These are phyloP conservation scores for Hydractinia symbiolongicarpus DNA, from an alignment of 30 jellyfish, hydroid and myxozoan species.

Conservation along the genomic window DNA sequence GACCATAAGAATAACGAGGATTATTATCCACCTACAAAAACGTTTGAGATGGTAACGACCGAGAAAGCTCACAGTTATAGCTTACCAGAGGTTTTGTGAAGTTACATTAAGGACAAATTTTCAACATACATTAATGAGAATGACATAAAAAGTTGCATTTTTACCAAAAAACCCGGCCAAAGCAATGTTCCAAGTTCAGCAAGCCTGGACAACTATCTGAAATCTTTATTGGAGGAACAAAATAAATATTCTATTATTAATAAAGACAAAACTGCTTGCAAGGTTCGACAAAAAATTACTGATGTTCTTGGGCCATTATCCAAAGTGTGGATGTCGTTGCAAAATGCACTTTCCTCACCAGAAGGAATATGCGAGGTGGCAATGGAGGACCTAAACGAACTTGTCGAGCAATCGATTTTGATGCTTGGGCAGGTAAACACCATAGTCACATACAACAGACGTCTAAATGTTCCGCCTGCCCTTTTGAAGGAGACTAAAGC, in stretches of 20 bases:
- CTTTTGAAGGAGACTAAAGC: not conserved
- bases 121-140: constrained; percentile 2
- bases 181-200: no score
- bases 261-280: constrained; percentile 9
- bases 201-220: not conserved
- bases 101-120: no score
- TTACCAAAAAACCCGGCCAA: not conserved
- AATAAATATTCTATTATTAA: not conserved
- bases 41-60: constrained; percentile 14
- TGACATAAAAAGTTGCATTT: not conserved
- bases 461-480: not conserved
- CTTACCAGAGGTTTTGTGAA: not conserved
- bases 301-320: constrained; percentile 5
- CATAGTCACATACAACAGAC: constrained; percentile 4
- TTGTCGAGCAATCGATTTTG: not conserved
- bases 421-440: constrained; percentile 3
- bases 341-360: not conserved
- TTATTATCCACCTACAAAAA: not conserved
- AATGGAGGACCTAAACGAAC: not conserved
- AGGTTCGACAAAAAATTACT: not conserved
- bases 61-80: not conserved
- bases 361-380: constrained; percentile 6
- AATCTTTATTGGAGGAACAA: not conserved
- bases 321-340: not conserved
- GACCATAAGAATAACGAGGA: not conserved